Percentiles rank a stretch among this genome's conserved stretches.
phyloP scores from a whole-genome alignment of 2,797 vertebrate genomes.

The Acrossocheilus wenchowensis region DNA sequence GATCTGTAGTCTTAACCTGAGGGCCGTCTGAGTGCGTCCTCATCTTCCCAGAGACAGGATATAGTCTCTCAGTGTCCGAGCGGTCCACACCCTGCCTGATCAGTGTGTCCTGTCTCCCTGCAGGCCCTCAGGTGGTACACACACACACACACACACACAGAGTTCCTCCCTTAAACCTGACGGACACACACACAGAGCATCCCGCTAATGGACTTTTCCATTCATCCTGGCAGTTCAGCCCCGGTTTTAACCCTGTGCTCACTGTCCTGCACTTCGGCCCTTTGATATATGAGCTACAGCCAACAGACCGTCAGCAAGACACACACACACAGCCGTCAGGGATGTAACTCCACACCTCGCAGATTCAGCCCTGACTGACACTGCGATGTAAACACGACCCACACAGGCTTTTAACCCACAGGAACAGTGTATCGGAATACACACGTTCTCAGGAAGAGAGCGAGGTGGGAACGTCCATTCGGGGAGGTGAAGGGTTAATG shows the following conservation, averaged over 20 bases:
- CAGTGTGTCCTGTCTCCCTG: constrained; percentile 54
- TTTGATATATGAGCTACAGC: constrained; percentile 61
- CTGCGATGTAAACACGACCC: constrained; percentile 72
- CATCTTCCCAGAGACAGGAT: constrained; percentile 48
- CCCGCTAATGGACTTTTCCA: constrained; percentile 55
- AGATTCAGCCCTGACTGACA: constrained; percentile 70
- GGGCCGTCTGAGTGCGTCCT: constrained; percentile 50
- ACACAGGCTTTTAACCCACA: constrained; percentile 57
- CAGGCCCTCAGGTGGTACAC: constrained; percentile 48
- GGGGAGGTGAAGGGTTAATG: constrained; percentile 59
- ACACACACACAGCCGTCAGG: constrained; percentile 49
- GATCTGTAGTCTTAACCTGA: constrained; percentile 59
- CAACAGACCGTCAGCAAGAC: constrained; percentile 48
- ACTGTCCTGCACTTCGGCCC: constrained; percentile 46
- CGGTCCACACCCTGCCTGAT: constrained; percentile 56
- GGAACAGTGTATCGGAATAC: constrained; percentile 66
- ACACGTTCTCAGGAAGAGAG: constrained; percentile 42
- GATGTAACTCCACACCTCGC: constrained; percentile 57
- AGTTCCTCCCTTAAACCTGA: constrained; percentile 29
- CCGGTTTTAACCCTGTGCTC: constrained; percentile 32
- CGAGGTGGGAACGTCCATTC: constrained; percentile 25
- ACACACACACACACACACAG: constrained; percentile 15
- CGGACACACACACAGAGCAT: constrained; percentile 33
- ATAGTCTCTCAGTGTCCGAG: constrained; percentile 56
- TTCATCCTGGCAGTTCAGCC: constrained; percentile 38